Base-by-base conservation (phyloP, 2,113 vertebrate genomes). In the Eublepharis macularius region DNA sequence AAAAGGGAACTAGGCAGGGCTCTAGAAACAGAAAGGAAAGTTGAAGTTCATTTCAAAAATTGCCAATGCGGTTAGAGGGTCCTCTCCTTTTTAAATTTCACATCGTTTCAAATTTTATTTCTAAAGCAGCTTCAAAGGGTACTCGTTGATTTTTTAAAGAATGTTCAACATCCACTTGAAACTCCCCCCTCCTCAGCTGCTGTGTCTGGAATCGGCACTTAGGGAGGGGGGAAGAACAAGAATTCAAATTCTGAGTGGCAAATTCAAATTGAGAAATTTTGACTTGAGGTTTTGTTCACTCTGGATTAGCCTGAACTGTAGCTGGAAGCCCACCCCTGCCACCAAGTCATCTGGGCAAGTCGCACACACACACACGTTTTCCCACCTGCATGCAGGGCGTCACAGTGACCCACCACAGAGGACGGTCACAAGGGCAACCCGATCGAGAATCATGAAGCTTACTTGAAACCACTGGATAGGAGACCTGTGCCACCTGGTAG, bases 261-360 rank as follows among this genome's bases (percentile, higher is more conserved):
- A 26, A 13, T 10, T 2, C 57, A 66, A 47, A 43, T 29, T 32
- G 32, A 65, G 66, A n/a, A 21, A 29, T n/a, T 47, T 14, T 17
- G 41, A n/a, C 34, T 24, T 81, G 34, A 43, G 14, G 45, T 47
- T 26, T 14, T 13, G 26, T 21, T 5, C 39, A 10, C 6, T 2
- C 63, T 17, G 2, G 29, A 16, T 39, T 21, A 43, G 17, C 8
- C 57, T 70, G 41, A 2, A 68, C 84, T 82, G 29, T 81, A 91
- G 92, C 91, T 90, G 90, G 87, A 93, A 93, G 90, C 88, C 82
- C 7, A 84, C 85, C 89, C 91, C 85, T 87, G 90, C 89, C 84
- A 86, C 21, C 88, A 75, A 80, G 72, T 19, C 24, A 29, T 11
- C 14, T 32, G 66, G 12, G 24, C 60, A 45, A 34, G 32, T 2